Base-by-base conservation (phyloP, 2,888 invertebrate genomes). In the Exephanes ischioxanthus region DNA sequence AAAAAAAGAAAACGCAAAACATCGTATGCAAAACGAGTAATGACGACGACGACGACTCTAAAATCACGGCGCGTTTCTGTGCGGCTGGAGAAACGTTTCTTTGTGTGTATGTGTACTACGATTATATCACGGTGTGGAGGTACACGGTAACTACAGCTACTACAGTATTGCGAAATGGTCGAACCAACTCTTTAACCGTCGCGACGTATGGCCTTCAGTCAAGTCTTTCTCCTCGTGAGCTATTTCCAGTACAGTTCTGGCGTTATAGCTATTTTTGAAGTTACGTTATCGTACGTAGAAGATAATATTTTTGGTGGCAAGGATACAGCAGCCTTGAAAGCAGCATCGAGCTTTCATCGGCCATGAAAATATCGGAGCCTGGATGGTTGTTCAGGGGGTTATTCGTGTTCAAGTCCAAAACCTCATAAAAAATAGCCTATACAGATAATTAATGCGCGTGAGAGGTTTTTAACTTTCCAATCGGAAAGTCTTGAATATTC, bases 161-260 rank as follows among this genome's bases (percentile, higher is more conserved):
- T 63, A n/a, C n/a, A 33, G 33, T 61, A 79, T 85, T 85, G 85
- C 82, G 85, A 85, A 85, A 85, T 82, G 76, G 76, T 85, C 85
- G 82, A 82, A 82, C 78, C 75, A 82, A 79, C 79, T 82, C 85
- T 85, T 82, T 85, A 85, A 79, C 79, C 85, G 85, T 76, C 85
- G 79, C 61, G 79, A 82, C 82, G 79, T 58, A 71, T 80, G 85
- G 85, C 85, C 85, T 85, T 85, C 85, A 76, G 70, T 85, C 79
- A 67, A 85, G 85, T 76, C 85, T 80, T 68, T 84, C 84, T 76
- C 41, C 81, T 61, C 58, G 37, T 19, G 81, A 84, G 84, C 84
- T 81, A 81, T 81, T 79, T 78, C 63, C 79, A 67, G 82, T 73
- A 80, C 81, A 73, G 48, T 82, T 55, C 37, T 37, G 72, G 61